Evolutionary conservation across 2,113 vertebrate species (phyloP).

Genomic region (Calypte anna): DNA sequence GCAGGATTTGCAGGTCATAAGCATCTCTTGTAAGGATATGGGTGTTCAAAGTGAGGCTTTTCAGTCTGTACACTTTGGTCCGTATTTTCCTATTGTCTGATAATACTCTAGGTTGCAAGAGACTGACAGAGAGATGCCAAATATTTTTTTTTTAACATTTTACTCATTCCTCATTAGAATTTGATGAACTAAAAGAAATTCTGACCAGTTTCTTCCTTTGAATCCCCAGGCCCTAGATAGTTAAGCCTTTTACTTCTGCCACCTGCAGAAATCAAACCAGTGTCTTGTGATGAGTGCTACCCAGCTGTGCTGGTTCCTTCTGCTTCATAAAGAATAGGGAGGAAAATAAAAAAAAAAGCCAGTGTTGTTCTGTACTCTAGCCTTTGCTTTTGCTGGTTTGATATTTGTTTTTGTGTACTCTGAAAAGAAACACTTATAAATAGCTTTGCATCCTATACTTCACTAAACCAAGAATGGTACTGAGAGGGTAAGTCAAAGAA

Average conservation of each 20-base stretch:
- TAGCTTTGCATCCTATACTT: background rate
- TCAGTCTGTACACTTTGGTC: background rate
- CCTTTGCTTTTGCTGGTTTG: background rate
- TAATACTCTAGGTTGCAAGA: background rate
- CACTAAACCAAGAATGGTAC: slow-evolving; percentile 15
- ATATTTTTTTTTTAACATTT: background rate
- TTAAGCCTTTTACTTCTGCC: slow-evolving; percentile 13
- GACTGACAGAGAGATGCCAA: background rate
- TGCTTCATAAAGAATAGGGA: slow-evolving; percentile 1
- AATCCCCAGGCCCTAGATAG: background rate
- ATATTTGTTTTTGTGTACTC: background rate
- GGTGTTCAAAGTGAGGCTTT: background rate
- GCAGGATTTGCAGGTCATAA: background rate
- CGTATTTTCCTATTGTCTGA: background rate
- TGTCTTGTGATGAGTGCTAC: background rate
- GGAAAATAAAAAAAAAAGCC: background rate
- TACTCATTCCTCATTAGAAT: background rate
- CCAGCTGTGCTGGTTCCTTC: slow-evolving; percentile 22
- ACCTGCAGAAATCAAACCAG: slow-evolving; percentile 44
- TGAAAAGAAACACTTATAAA: slow-evolving; percentile 43
- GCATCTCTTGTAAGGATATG: background rate
- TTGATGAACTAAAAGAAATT: slow-evolving; percentile 13
- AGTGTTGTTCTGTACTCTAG: background rate
- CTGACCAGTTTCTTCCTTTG: slow-evolving; percentile 28
- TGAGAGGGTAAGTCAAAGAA: slow-evolving; percentile 12